Percentiles rank a stretch among this genome's conserved stretches.
Evolutionary conservation across 2,113 vertebrate genomes (phyloP).

Genomic region (Potamarius usumacintae): DNA sequence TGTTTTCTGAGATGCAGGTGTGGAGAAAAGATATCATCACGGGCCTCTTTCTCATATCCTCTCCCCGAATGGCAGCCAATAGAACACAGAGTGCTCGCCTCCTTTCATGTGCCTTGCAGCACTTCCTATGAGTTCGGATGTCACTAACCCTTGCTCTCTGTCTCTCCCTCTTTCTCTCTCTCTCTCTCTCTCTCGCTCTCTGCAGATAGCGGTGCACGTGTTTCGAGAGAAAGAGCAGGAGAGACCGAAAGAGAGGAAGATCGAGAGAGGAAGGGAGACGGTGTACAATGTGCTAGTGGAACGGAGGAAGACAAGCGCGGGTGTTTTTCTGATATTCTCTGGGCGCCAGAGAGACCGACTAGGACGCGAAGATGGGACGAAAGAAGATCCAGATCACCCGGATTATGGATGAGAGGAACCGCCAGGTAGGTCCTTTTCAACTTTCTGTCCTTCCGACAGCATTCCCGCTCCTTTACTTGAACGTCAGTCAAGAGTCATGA

Average conservation of each 20-base stretch:
- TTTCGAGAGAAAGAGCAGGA: conserved; percentile 61
- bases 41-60: conserved; percentile 59
- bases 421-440: conserved; percentile 82
- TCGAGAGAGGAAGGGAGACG: conserved; percentile 57
- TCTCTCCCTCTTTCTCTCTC: conserved; percentile 17
- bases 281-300: conserved; percentile 89
- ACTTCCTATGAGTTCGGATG: conserved; percentile 56
- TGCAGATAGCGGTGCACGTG: conserved; percentile 65
- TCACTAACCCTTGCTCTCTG: conserved; percentile 56
- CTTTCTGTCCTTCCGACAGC: neutral
- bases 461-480: neutral
- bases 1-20: conserved; percentile 56
- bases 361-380: conserved; percentile 87
- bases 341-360: conserved; percentile 79
- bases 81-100: conserved; percentile 54
- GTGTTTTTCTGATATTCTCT: conserved; percentile 82
- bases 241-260: conserved; percentile 66
- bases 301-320: conserved; percentile 73
- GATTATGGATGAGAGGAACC: conserved; percentile 99
- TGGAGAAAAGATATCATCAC: conserved; percentile 57
- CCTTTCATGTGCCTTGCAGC: conserved; percentile 66
- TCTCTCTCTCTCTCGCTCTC: conserved; percentile 38
- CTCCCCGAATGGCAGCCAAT: conserved; percentile 59
- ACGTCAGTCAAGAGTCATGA: neutral
- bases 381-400: conserved; percentile 99